Base-by-base conservation (phyloP, 2,888 invertebrate species). In the Drosophila koepferae region DNA sequence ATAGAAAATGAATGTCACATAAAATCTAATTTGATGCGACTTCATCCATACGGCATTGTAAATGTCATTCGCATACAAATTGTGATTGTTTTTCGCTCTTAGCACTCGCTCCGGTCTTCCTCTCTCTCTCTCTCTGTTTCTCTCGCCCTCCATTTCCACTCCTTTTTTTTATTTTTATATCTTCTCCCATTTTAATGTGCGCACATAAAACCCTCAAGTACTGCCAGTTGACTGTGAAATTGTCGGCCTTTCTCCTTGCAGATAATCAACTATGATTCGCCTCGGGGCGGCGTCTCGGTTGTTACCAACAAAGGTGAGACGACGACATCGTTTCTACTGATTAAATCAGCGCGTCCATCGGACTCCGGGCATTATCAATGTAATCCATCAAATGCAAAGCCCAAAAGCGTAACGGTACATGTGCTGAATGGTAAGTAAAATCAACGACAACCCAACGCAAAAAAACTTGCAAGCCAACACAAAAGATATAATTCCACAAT, bases 241-340 rank as follows among this genome's bases (percentile, higher is more conserved):
- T 67, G 53, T 56, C 49, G 66, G 61, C n/a, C 7, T 14, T 41
- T 68, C 38, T 36, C 48, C 31, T 68, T 69, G 51, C 95, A 98
- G 97, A 98, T 98, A 94, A 98, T 98, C 94, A 98, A 97, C 95
- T 98, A 98, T 94, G 98, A 98, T 93, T 97, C 98, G 70, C 96
- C 96, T 62, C 95, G 98, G 82, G 98, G 98, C 56, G 98, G 98
- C 55, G 97, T 98, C 59, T 97, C 97, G 73, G 97, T 98, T 68
- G 96, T 98, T 81, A 98, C 97, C 69, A 97, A 97, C 93, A 97
- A 97, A 92, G 97, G 98, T 63, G 97, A 97, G 93, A 97, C 96
- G 63, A 98, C 98, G 78, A 97, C 97, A 82, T 98, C 98, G 83
- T 97, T 97, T 93, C 95, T 98, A 84, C 95, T 98, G 89, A 97